These are phyloP conservation scores for Drosophila hamatofila DNA, from an alignment of 2,888 invertebrate species.

Conservation along the genomic window DNA sequence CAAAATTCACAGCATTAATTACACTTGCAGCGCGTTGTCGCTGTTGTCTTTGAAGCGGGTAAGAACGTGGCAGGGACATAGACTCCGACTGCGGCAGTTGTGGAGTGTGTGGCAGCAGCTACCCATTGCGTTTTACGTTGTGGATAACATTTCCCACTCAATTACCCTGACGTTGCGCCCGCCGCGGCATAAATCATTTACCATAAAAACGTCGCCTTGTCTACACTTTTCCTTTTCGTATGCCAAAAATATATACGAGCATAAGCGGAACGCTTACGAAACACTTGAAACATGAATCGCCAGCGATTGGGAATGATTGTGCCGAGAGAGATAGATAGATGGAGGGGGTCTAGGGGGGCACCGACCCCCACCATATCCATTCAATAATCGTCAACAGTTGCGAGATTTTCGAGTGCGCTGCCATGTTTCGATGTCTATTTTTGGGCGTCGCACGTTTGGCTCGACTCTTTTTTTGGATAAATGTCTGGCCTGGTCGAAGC, in stretches of 20 bases:
- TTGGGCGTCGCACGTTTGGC: constrained; percentile 76
- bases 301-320: constrained; percentile 33
- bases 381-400: constrained; percentile 75
- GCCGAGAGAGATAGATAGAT: not conserved
- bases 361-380: constrained; percentile 40
- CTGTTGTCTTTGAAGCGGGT: constrained; percentile 74
- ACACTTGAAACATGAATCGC: constrained; percentile 70
- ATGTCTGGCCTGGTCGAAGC: constrained; percentile 64
- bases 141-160: constrained; percentile 76
- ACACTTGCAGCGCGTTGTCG: constrained; percentile 72
- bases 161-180: constrained; percentile 77
- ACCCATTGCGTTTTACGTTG: constrained; percentile 11
- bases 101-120: not conserved
- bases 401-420: constrained; percentile 59
- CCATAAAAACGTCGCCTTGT: constrained; percentile 78
- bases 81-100: not conserved
- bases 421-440: constrained; percentile 75
- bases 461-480: constrained; percentile 76
- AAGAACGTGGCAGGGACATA: constrained; percentile 64
- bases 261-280: constrained; percentile 75
- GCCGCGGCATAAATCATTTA: constrained; percentile 75
- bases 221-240: constrained; percentile 78
- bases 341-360: not conserved
- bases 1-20: constrained; percentile 79
- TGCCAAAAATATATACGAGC: constrained; percentile 63